Percentiles rank a stretch among this genome's conserved stretches.
phyloP scores from a whole-genome alignment of 53 echinoderm and acorn worm species.

The Astropecten irregularis region DNA sequence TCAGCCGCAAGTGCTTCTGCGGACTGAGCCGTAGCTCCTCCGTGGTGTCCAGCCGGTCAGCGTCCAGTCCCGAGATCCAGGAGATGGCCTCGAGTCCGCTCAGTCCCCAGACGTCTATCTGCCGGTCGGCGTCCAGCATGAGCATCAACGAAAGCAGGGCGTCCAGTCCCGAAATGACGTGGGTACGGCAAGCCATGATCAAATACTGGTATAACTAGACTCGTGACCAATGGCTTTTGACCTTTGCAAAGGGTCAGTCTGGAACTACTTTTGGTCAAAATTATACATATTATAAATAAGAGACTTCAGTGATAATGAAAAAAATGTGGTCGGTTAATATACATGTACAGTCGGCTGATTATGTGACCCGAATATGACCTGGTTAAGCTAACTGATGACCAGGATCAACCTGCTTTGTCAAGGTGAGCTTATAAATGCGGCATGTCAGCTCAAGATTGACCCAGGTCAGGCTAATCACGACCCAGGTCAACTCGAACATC shows the following conservation, averaged over 20 bases:
- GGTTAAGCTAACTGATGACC: too few relatives aligned
- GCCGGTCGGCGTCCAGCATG: constrained; percentile 77
- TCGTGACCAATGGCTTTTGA: not conserved
- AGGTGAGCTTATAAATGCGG: not conserved
- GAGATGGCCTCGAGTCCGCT: constrained; percentile 68
- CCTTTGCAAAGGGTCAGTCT: not conserved
- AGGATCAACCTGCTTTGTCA: too few relatives aligned
- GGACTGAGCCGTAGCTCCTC: constrained; percentile 96
- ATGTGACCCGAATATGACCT: too few relatives aligned
- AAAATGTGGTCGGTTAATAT: not conserved
- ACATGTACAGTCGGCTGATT: not conserved
- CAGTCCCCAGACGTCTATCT: constrained; percentile 80
- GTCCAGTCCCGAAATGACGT: constrained; percentile 94
- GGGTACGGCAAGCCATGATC: constrained; percentile 93
- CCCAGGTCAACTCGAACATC: not conserved
- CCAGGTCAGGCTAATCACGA: not conserved
- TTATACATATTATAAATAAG: constrained; percentile 7
- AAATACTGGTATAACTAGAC: constrained; percentile 95
- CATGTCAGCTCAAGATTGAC: not conserved
- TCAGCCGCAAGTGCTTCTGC: constrained; percentile 92
- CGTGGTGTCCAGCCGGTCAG: constrained; percentile 91
- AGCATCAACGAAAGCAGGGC: constrained; percentile 80
- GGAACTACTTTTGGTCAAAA: not conserved
- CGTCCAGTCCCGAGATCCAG: constrained; percentile 84
- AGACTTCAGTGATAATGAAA: not conserved